Evolutionary conservation across 2,888 invertebrate species (phyloP).

Genomic region (Caradrina clavipalpis): DNA sequence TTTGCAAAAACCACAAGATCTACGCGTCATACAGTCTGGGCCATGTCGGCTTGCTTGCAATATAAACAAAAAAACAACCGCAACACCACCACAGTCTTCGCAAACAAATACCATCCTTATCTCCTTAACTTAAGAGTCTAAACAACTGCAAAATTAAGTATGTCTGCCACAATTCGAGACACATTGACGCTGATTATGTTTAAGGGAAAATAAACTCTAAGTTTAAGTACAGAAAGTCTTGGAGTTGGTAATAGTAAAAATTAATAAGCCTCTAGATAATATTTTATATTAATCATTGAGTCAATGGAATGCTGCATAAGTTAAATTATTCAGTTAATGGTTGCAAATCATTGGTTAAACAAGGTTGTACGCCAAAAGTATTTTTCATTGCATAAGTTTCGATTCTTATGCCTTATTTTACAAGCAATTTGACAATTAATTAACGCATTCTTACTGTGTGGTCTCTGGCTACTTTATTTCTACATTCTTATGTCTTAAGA

Average conservation of each 20-base stretch:
- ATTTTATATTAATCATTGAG: slow-evolving; percentile 47
- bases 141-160: slow-evolving; percentile 25
- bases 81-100: slow-evolving; percentile 6
- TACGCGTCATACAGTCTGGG: slow-evolving; percentile 88
- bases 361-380: slow-evolving; percentile 43
- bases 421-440: slow-evolving; percentile 53
- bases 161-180: slow-evolving; percentile 22
- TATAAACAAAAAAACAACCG: slow-evolving; percentile 75
- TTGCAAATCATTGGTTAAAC: slow-evolving; percentile 43
- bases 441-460: slow-evolving; percentile 41
- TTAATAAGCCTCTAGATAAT: slow-evolving; percentile 39
- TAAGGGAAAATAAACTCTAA: slow-evolving; percentile 49
- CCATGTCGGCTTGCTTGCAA: slow-evolving; percentile 73
- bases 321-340: slow-evolving; percentile 54
- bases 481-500: slow-evolving; percentile 19
- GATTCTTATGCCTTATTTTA: slow-evolving; percentile 40
- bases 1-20: slow-evolving; percentile 85
- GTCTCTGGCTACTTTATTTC: slow-evolving; percentile 20
- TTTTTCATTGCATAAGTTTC: slow-evolving; percentile 45
- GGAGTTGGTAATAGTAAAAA: slow-evolving; percentile 32
- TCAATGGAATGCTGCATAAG: slow-evolving; percentile 48
- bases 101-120: slow-evolving; percentile 68
- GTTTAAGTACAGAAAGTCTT: neutral
- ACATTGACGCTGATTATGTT: slow-evolving; percentile 10
- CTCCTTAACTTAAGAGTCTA: slow-evolving; percentile 13